Evolutionary conservation across 2,113 vertebrate species (phyloP).

Genomic region (Etheostoma cragini): DNA sequence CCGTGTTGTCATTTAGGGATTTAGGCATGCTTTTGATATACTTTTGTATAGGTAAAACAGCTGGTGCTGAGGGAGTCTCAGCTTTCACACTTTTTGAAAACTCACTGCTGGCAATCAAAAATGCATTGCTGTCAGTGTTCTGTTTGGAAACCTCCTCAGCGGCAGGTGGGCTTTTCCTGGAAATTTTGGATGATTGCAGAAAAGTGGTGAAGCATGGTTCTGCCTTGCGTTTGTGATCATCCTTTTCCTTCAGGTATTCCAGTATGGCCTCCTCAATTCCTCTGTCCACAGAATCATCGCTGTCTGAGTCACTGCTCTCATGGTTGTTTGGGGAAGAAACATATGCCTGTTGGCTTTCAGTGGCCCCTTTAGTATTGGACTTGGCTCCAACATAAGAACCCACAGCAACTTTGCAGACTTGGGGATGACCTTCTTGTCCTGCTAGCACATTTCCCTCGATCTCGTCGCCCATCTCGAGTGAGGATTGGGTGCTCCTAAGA

Average conservation of each 20-base stretch:
- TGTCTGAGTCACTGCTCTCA: constrained; percentile 87
- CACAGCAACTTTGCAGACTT: constrained; percentile 59
- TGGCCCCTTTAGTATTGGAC: constrained; percentile 56
- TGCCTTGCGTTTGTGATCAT: constrained; percentile 81
- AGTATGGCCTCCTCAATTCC: constrained; percentile 97
- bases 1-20: constrained; percentile 62
- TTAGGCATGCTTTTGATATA: constrained; percentile 67
- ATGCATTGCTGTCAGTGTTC: constrained; percentile 60
- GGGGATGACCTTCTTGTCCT: constrained; percentile 65
- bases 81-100: constrained; percentile 64
- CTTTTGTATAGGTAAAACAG: constrained; percentile 69
- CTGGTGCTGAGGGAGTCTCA: constrained; percentile 41
- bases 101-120: constrained; percentile 70
- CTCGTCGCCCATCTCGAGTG: constrained; percentile 89
- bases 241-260: constrained; percentile 93
- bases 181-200: constrained; percentile 66
- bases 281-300: constrained; percentile 94
- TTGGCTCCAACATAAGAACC: constrained; percentile 57
- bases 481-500: constrained; percentile 88
- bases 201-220: constrained; percentile 49
- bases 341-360: constrained; percentile 36
- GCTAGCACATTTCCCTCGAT: constrained; percentile 74
- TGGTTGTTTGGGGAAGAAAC: constrained; percentile 60
- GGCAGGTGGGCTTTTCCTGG: constrained; percentile 64
- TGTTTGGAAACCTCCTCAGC: constrained; percentile 70